Base-by-base conservation (phyloP, 2,797 vertebrate genomes). In the Spinibarbus caldwelli region DNA sequence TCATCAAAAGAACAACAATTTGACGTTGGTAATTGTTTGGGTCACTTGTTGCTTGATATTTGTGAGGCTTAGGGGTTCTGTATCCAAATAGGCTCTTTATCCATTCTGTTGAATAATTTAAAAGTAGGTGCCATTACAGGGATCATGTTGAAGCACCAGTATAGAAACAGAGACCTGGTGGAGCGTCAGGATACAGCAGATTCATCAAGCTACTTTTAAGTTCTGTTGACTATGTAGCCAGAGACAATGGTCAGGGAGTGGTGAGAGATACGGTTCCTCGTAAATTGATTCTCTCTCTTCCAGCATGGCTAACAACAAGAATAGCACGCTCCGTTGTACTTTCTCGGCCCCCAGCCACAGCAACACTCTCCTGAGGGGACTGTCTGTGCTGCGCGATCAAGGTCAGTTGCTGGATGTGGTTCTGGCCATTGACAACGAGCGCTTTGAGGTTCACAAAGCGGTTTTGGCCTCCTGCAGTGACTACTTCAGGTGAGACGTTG, bases 401-500 rank as follows among this genome's bases (percentile, higher is more conserved):
- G 98, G 98, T 70, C 98, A 98, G 89, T 95, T 99, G 85, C 96
- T 99, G 64, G 98, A 99, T 59, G 97, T 99, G 34, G 96, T 97
- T 90, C 95, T 99, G 89, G 95, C 97, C 85, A 93, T 99, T 94
- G 97, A 97, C 89, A 95, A 96, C 83, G 97, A 99, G 94, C 96
- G 92, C 77, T 99, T 99, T 93, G 96, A 96, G 72, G 98, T 98
- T 43, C 98, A 99, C 95, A 97, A 95, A 94, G 98, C 98, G 38
- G 98, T 99, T 88, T 94, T 99, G 91, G 98, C 98, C 2, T 96
- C 98, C 91, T 99, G 98, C 95, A 99, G 98, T 85, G 98, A 99
- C 93, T 99, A 99, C 92, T 99, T 99, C 96, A 97, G 98, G 98
- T 99, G 92, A 95, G 82, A 87, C 57, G 34, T 34, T 52, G 84